Percentiles rank a stretch among this genome's conserved stretches.
phyloP scores from a whole-genome alignment of 2,888 invertebrate species.

The Pyralis farinalis region DNA sequence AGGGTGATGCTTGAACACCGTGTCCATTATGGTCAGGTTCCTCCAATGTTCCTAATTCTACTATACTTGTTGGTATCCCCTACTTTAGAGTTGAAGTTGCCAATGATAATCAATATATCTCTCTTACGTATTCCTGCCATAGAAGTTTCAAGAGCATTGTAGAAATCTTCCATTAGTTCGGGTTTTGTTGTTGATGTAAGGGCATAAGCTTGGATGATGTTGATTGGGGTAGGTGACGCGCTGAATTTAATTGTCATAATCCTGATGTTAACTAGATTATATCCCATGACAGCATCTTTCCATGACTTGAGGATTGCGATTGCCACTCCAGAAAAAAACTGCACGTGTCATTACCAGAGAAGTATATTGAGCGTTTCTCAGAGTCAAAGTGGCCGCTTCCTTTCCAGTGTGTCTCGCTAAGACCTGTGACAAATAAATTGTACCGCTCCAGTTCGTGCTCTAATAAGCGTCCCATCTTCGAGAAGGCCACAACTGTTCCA shows the following conservation, averaged over 20 bases:
- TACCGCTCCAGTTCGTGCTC: conserved; percentile 16
- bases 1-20: too few relatives aligned
- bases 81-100: not conserved
- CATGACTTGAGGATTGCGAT: not conserved
- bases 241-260: not conserved
- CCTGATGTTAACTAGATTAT: not conserved
- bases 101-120: not conserved
- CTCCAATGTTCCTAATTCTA: too few relatives aligned
- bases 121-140: not conserved
- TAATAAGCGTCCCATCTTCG: conserved; percentile 16
- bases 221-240: not conserved
- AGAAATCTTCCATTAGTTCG: not conserved
- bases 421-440: conserved; percentile 13
- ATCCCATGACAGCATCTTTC: not conserved
- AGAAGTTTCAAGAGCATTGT: not conserved
- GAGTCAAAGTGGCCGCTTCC: conserved; percentile 16
- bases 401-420: conserved; percentile 21
- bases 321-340: not conserved
- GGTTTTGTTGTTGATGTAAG: not conserved
- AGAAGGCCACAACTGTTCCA: conserved; percentile 20
- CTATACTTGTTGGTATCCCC: not conserved
- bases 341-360: not conserved
- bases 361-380: not conserved
- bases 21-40: too few relatives aligned
- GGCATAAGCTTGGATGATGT: not conserved